Percentiles rank a stretch among this genome's conserved stretches.
Evolutionary conservation across 2,888 invertebrate genomes (phyloP).

Genomic region (Pristionchus entomophagus): DNA sequence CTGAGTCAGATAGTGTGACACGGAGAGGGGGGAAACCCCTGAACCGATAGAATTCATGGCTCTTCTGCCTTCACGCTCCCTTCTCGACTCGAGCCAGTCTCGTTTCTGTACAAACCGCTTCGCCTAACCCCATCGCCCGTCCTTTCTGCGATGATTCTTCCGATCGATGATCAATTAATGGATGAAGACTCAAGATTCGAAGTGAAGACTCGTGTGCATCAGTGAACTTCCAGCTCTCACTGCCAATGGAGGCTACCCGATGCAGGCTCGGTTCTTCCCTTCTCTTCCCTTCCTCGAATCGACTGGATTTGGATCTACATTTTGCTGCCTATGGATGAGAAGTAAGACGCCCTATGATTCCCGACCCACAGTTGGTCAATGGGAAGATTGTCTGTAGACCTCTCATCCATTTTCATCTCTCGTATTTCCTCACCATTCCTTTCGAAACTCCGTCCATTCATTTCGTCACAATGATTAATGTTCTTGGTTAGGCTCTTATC

Average conservation of each 20-base stretch:
- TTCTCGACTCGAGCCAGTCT: neutral
- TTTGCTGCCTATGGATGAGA: conserved; percentile 19
- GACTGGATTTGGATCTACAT: neutral
- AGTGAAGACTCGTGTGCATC: conserved; percentile 25
- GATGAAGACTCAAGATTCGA: conserved; percentile 33
- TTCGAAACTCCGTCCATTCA: neutral
- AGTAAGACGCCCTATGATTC: conserved; percentile 32
- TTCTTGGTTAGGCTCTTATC: too few relatives aligned
- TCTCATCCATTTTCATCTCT: conserved; percentile 15
- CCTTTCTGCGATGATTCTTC: neutral
- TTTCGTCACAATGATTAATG: conserved; percentile 2
- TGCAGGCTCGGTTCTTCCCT: conserved; percentile 18
- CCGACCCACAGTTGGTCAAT: conserved; percentile 15
- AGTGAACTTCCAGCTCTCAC: neutral
- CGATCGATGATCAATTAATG: neutral
- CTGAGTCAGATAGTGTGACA: too few relatives aligned
- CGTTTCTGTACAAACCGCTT: neutral
- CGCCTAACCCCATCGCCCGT: conserved; percentile 1
- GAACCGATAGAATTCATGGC: too few relatives aligned
- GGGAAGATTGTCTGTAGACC: conserved; percentile 21
- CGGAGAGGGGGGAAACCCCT: neutral
- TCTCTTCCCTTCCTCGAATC: neutral
- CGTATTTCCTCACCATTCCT: neutral
- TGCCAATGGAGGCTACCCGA: conserved; percentile 40
- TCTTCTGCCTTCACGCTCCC: neutral